phyloP scores from a whole-genome alignment of 1,140 invertebrate species.

The Lasioglossum baleicum region DNA sequence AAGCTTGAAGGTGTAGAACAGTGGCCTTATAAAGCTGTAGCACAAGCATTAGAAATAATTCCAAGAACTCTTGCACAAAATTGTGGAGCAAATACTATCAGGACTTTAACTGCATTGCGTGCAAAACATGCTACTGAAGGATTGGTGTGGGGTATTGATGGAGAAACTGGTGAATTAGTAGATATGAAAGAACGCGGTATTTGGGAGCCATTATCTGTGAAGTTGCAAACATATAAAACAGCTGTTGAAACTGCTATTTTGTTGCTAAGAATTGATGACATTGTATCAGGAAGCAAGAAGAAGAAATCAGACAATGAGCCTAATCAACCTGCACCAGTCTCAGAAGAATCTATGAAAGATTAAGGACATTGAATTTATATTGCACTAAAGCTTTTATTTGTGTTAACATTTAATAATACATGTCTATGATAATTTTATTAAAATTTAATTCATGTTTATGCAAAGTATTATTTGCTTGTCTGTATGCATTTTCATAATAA shows the following conservation, averaged over 20 bases:
- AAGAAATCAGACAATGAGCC: constrained; percentile 83
- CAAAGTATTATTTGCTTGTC: constrained; percentile 26
- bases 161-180: constrained; percentile 93
- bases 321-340: constrained; percentile 71
- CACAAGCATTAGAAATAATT: constrained; percentile 97
- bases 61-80: constrained; percentile 98
- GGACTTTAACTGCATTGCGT: constrained; percentile 96
- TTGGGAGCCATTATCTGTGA: constrained; percentile 98
- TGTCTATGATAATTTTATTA: constrained; percentile 24
- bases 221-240: constrained; percentile 97
- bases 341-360: constrained; percentile 78
- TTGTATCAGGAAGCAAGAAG: constrained; percentile 98
- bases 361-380: constrained; percentile 56
- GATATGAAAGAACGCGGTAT: constrained; percentile 94
- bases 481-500: constrained; percentile 57
- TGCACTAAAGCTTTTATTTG: constrained; percentile 35
- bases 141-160: constrained; percentile 95
- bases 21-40: constrained; percentile 96
- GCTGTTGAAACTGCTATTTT: constrained; percentile 98
- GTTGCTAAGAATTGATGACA: constrained; percentile 98
- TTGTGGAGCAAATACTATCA: constrained; percentile 98
- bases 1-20: constrained; percentile 87
- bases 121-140: constrained; percentile 86
- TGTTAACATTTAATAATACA: constrained; percentile 48
- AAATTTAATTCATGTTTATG: constrained; percentile 29